Conservation (phyloP, 2,113 vertebrate genomes). For the Centropus bengalensis region DNA sequence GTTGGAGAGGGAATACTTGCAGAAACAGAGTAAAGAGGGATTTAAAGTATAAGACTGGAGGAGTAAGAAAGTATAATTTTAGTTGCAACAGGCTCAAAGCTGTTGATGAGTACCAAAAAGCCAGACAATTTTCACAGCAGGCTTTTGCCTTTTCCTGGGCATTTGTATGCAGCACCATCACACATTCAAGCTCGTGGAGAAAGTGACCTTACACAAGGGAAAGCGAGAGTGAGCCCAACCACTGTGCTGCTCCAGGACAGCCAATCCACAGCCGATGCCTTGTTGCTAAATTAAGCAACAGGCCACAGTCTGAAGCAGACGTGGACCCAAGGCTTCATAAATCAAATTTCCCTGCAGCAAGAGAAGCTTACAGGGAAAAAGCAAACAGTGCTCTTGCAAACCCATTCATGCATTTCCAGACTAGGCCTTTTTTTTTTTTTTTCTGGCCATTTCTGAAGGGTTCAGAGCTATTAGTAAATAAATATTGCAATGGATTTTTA, state of each 20-base stretch:
- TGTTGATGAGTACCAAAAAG: neutral
- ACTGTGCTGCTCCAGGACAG: constrained; percentile 16
- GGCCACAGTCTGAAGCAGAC: constrained; percentile 49
- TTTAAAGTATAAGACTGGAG: neutral
- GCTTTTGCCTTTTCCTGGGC: neutral
- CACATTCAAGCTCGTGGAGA: neutral
- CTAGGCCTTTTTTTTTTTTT: neutral
- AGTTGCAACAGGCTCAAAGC: neutral
- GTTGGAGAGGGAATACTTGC: neutral
- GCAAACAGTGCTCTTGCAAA: constrained; percentile 44
- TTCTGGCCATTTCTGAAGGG: neutral
- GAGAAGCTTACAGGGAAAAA: constrained; percentile 31
- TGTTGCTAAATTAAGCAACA: constrained; percentile 69
- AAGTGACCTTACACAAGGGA: constrained; percentile 55
- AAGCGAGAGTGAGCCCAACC: constrained; percentile 24
- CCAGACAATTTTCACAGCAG: constrained; percentile 16
- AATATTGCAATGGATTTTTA: constrained; percentile 28
- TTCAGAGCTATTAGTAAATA: constrained; percentile 37
- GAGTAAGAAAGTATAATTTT: neutral
- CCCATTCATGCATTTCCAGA: constrained; percentile 46
- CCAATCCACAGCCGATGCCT: constrained; percentile 35
- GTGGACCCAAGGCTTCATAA: constrained; percentile 57
- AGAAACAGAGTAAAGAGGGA: neutral
- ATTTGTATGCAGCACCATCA: constrained; percentile 64
- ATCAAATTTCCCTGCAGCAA: constrained; percentile 64